Evolutionary conservation across 2,888 invertebrate genomes (phyloP).

Genomic region (Brenthis hecate): DNA sequence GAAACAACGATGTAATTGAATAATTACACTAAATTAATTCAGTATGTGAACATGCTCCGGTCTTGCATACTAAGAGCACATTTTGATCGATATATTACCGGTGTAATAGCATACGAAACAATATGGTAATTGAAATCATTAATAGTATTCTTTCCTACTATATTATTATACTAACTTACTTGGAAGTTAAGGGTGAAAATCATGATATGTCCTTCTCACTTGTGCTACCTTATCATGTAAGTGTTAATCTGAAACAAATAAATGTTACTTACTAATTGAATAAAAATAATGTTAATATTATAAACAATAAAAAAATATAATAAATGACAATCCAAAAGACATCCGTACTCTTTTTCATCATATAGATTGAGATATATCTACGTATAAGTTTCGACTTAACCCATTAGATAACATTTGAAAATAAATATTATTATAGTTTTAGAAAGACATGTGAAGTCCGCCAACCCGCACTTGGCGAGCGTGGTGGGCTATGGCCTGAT

Average conservation of each 20-base stretch:
- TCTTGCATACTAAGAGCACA: conserved; percentile 15
- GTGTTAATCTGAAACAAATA: conserved; percentile 14
- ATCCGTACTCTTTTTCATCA: too few species aligned
- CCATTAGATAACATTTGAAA: too few species aligned
- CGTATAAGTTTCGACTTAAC: too few species aligned
- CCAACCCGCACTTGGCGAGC: too few species aligned
- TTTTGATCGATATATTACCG: conserved; percentile 7
- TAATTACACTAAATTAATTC: conserved; percentile 18
- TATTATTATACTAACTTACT: neutral
- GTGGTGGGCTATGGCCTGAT: too few species aligned
- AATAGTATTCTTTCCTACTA: too few species aligned
- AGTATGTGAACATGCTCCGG: conserved; percentile 19
- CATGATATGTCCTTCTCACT: conserved; percentile 1
- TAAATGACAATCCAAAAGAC: too few species aligned
- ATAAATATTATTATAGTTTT: too few species aligned
- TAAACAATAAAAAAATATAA: too few species aligned
- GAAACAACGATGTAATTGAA: conserved; percentile 16
- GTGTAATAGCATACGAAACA: neutral
- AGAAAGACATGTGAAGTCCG: too few species aligned
- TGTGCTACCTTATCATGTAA: conserved; percentile 12
- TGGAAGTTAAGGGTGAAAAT: conserved; percentile 10
- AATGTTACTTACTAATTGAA: neutral
- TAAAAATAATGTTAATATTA: too few species aligned
- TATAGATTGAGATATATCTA: too few species aligned
- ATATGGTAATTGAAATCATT: neutral